A percentile compares a stretch with the other conserved stretches of the same genome.
Conservation (phyloP, 2,888 invertebrate genomes). For the Xylota sylvarum region DNA sequence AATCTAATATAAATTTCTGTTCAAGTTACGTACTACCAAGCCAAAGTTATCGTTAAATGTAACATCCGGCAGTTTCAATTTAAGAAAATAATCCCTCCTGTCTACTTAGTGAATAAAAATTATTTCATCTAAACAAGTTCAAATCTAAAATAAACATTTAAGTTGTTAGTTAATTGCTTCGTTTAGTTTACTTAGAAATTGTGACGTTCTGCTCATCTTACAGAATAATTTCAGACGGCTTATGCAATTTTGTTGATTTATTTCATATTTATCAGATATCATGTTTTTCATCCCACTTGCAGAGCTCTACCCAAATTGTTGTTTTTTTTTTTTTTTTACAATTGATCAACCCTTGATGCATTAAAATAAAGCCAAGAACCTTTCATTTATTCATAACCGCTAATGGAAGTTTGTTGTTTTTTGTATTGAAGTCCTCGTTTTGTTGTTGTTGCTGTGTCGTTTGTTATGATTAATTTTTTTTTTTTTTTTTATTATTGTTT, state of each 20-base stretch:
- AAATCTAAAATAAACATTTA: conserved; percentile 8
- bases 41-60: background rate
- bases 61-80: background rate
- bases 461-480: conserved; percentile 55
- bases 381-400: conserved; percentile 15
- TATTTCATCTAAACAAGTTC: background rate
- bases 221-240: background rate
- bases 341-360: conserved; percentile 23
- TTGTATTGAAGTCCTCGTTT: conserved; percentile 51
- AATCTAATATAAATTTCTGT: background rate
- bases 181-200: background rate
- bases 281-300: conserved; percentile 8
- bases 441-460: conserved; percentile 57
- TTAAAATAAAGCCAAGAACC: background rate
- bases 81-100: background rate
- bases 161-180: background rate
- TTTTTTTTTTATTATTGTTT: conserved; percentile 30
- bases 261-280: background rate
- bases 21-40: no score
- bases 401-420: conserved; percentile 34
- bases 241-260: conserved; percentile 29
- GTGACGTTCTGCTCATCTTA: background rate
- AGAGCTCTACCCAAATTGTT: conserved; percentile 24
- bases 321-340: background rate
- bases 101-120: background rate